Conservation (phyloP, 2,888 invertebrate species). For the Drosophila neotestacea region DNA sequence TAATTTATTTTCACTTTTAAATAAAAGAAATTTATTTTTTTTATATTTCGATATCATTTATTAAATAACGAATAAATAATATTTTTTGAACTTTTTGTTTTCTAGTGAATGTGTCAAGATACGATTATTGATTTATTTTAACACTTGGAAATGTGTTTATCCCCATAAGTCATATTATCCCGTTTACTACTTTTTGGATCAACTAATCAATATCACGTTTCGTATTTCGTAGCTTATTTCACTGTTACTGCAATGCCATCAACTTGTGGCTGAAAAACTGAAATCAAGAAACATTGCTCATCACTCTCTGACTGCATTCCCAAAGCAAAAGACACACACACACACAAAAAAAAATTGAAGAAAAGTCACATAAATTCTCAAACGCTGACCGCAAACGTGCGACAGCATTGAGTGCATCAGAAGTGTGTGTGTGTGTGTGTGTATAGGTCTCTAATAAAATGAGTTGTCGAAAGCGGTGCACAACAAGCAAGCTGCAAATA, state of each 20-base stretch:
- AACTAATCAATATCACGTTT: conserved; percentile 27
- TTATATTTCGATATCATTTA: too few species aligned
- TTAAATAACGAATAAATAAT: too few species aligned
- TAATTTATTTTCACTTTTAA: too few species aligned
- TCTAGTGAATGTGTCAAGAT: too few species aligned
- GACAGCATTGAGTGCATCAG: conserved; percentile 53
- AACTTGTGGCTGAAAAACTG: conserved; percentile 33
- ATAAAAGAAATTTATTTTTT: too few species aligned
- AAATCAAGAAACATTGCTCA: conserved; percentile 70
- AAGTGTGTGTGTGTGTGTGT: conserved; percentile 22
- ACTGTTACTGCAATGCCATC: conserved; percentile 16
- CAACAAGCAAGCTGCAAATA: conserved; percentile 65
- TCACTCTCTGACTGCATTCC: conserved; percentile 26
- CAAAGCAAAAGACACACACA: conserved; percentile 5
- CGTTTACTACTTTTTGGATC: conserved; percentile 15
- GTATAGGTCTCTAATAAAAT: conserved; percentile 70
- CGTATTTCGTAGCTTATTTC: conserved; percentile 23
- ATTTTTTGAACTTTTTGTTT: too few species aligned
- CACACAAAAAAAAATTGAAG: conserved; percentile 24
- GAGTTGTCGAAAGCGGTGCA: conserved; percentile 75
- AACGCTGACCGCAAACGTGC: conserved; percentile 72
- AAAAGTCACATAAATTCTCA: conserved; percentile 72
- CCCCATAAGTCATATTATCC: background rate
- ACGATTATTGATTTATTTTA: too few species aligned
- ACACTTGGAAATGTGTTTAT: background rate